These are phyloP conservation scores for Calameuta pallipes DNA, from an alignment of 2,888 invertebrate species.

Conservation along the genomic window DNA sequence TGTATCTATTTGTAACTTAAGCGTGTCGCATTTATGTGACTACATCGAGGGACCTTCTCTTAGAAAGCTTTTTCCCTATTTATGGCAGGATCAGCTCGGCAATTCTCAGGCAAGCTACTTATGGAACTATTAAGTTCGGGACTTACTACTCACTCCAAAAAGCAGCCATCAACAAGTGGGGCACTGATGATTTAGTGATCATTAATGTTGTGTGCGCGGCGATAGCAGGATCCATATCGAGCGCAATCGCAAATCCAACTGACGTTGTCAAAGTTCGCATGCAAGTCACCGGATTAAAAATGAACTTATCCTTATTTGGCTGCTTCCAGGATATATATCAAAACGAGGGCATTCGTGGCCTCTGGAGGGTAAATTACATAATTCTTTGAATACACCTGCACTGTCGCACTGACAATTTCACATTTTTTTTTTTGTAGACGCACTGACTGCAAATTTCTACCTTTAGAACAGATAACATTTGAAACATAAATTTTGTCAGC, in stretches of 20 bases:
- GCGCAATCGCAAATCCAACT: conserved; percentile 96
- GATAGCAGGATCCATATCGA: conserved; percentile 88
- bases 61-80: conserved; percentile 8
- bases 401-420: neutral
- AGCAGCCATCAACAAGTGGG: conserved; percentile 62
- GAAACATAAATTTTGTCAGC: neutral
- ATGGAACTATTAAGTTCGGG: conserved; percentile 97
- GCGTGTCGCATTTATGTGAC: neutral
- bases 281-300: conserved; percentile 76
- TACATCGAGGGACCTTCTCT: neutral
- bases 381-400: conserved; percentile 1
- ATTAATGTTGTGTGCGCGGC: conserved; percentile 85
- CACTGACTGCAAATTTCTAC: conserved; percentile 3
- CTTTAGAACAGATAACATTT: neutral
- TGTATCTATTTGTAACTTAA: neutral
- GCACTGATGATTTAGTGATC: conserved; percentile 62
- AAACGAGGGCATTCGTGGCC: conserved; percentile 84
- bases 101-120: conserved; percentile 91
- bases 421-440: conserved; percentile 1
- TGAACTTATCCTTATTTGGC: conserved; percentile 71
- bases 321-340: conserved; percentile 86
- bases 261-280: conserved; percentile 96
- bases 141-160: conserved; percentile 92
- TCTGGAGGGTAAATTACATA: conserved; percentile 79
- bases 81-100: conserved; percentile 87